These are phyloP conservation scores for Percopsis omiscomaycus DNA, from an alignment of 2,797 vertebrate genomes.

Conservation along the genomic window DNA sequence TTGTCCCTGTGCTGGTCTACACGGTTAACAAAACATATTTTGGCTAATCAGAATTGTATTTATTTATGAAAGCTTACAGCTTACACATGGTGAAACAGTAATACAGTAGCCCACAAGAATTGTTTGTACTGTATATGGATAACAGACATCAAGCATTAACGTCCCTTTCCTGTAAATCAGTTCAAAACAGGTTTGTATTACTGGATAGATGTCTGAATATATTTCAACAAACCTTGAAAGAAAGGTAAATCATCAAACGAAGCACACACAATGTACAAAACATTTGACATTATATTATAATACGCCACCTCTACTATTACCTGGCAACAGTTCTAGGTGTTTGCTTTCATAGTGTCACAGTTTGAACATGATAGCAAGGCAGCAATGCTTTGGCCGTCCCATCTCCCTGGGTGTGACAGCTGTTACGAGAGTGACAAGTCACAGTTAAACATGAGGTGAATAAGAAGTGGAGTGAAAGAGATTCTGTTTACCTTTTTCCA, in stretches of 20 bases:
- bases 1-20: not conserved
- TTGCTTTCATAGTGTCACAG: slow-evolving; percentile 47
- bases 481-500: slow-evolving; percentile 33
- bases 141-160: too few species aligned
- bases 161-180: too few species aligned
- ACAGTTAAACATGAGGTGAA: slow-evolving; percentile 2
- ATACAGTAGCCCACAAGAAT: too few species aligned
- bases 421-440: slow-evolving; percentile 9
- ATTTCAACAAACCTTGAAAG: too few species aligned
- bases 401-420: slow-evolving; percentile 21
- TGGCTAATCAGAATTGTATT: too few species aligned
- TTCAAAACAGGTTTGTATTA: too few species aligned
- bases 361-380: slow-evolving; percentile 59
- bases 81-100: too few species aligned
- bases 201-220: too few species aligned
- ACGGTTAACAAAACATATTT: too few species aligned
- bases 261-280: not conserved
- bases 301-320: slow-evolving; percentile 3
- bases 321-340: slow-evolving; percentile 19
- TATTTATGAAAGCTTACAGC: too few species aligned
- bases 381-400: not conserved
- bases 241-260: not conserved
- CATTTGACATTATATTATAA: not conserved
- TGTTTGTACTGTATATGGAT: too few species aligned
- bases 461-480: slow-evolving; percentile 22